Evolutionary conservation across 2,888 invertebrate genomes (phyloP), one percentile per base, ranked within the genome.

Genomic region (Onthophagus sagittarius): DNA sequence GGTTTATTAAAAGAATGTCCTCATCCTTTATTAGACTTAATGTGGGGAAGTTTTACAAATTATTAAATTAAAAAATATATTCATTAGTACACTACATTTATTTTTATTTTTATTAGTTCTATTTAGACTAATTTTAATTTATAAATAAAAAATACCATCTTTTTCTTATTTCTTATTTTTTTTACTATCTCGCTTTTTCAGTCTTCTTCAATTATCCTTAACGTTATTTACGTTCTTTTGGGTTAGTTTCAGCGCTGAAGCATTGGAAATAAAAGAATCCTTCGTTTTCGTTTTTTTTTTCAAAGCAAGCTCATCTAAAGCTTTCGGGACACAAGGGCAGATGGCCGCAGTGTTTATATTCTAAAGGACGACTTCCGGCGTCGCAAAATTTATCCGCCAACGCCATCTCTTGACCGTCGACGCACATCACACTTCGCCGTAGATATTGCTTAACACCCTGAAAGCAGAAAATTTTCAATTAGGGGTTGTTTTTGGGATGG

Each of bases 381-480:
- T 91, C 90, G 84, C 96, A 96, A 74, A 91, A 90, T 4, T 88
- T 86, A 81, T 95, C 95, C 4, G 91, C 90, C 64, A 94, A 88
- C 2, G 94, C 93, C 82, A 94, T 90, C 78, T 94, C 92, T 78
- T 90, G 88, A 80, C 91, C 90, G 80, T 92, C 90, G n/a, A 93
- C 90, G 82, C 94, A 94, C 88, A 93, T 91, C 1, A 94, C 90
- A 77, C 89, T 90, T 75, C 94, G 88, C 64, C 88, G 86, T 73
- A 91, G 89, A 75, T 89, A 87, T 11, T 90, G 90, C 76, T 88
- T 87, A 72, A 88, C 86, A n/a, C 86, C 88, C 81, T 84, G 77
- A 39, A 81, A 81, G 73, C 73, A 70, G 31, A 33, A 15, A 69
- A 3, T 14, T n/a, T 31, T 31, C 23, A 23, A 23, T 1, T 23